phyloP scores from a whole-genome alignment of 2,797 vertebrate genomes.

The Leontopithecus rosalia region DNA sequence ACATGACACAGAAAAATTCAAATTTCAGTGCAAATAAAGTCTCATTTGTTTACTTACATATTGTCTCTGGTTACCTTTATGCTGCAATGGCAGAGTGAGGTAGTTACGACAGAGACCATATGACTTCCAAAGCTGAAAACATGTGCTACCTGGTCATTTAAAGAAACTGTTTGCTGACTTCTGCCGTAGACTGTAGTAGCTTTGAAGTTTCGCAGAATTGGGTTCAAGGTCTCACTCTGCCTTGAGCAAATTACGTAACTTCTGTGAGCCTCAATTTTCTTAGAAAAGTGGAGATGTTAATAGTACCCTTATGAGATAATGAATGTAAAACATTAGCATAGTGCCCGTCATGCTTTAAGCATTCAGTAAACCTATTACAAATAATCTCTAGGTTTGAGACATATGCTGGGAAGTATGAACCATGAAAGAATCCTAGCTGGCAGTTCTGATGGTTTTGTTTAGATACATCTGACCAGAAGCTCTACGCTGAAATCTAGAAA shows the following conservation, averaged over 20 bases:
- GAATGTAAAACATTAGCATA: background rate
- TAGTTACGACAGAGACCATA: background rate
- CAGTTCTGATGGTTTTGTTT: background rate
- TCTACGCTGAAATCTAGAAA: conserved; percentile 13
- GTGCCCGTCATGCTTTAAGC: background rate
- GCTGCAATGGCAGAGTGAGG: background rate
- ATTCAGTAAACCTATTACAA: conserved; percentile 37
- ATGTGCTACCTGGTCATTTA: background rate
- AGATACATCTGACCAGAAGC: background rate
- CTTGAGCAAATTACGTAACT: background rate
- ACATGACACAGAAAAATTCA: background rate
- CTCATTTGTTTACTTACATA: background rate
- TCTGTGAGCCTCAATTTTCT: background rate
- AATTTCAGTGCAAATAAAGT: conserved; percentile 39
- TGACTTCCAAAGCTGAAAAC: background rate
- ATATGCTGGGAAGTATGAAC: background rate
- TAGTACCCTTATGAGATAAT: background rate
- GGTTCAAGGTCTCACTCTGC: background rate
- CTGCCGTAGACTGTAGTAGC: background rate
- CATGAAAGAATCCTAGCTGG: background rate
- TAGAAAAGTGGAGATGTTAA: conserved; percentile 9
- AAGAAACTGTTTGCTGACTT: background rate
- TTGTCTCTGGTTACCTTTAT: background rate
- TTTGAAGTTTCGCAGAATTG: conserved; percentile 47
- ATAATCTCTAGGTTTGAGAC: background rate